Conservation (phyloP, 2,797 vertebrate genomes). For the Enteromius anoplus region DNA sequence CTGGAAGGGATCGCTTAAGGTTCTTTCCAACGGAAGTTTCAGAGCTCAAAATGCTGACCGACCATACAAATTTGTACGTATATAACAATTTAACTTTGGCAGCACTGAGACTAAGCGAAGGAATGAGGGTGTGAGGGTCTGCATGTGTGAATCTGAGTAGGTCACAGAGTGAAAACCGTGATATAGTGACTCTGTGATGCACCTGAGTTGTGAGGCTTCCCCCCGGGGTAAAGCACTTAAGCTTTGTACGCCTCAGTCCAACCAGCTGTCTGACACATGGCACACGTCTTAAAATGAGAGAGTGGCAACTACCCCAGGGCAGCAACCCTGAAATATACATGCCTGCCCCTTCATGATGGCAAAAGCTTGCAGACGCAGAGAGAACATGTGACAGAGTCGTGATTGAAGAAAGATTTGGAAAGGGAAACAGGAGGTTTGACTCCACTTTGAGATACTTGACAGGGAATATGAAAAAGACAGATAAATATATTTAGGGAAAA, state of each 20-base stretch:
- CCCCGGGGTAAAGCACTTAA: slow-evolving; percentile 83
- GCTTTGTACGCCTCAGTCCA: slow-evolving; percentile 78
- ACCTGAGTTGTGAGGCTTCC: slow-evolving; percentile 66
- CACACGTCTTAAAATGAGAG: slow-evolving; percentile 58
- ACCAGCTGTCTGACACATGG: slow-evolving; percentile 79
- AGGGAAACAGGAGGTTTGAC: not conserved
- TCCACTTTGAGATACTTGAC: not conserved
- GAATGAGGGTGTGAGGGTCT: slow-evolving; percentile 33
- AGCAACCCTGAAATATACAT: slow-evolving; percentile 81
- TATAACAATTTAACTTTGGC: slow-evolving; percentile 26
- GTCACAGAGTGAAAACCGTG: slow-evolving; percentile 59
- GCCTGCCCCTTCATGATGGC: slow-evolving; percentile 50
- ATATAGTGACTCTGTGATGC: slow-evolving; percentile 47
- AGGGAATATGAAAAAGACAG: not conserved
- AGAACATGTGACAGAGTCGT: slow-evolving; percentile 4
- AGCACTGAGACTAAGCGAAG: slow-evolving; percentile 61
- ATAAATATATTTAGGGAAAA: not conserved
- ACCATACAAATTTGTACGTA: not conserved
- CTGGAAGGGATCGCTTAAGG: not conserved
- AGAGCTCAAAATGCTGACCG: not conserved
- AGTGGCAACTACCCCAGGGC: slow-evolving; percentile 66
- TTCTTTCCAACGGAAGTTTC: not conserved
- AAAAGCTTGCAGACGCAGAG: not conserved
- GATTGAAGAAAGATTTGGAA: slow-evolving; percentile 19
- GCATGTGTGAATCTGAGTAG: slow-evolving; percentile 59